These are phyloP conservation scores for Eristalis tenax DNA, from an alignment of 2,888 invertebrate genomes.

Conservation along the genomic window DNA sequence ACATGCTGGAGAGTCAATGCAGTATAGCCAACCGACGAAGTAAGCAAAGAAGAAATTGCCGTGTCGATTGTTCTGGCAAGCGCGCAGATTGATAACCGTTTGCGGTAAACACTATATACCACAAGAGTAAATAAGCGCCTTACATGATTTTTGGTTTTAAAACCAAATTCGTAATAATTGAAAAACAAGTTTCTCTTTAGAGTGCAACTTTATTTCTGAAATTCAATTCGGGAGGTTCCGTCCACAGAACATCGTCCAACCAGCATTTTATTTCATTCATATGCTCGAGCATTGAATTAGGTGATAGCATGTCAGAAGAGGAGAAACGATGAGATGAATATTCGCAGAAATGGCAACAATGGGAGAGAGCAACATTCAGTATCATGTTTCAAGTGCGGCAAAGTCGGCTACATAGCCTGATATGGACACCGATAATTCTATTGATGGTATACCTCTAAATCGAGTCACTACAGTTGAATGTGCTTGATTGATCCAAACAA, in stretches of 20 bases:
- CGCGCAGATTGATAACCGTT: conserved; percentile 8
- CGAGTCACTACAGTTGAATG: conserved; percentile 20
- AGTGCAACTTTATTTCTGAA: too few relatives aligned
- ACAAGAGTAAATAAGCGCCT: conserved; percentile 14
- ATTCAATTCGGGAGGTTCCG: too few relatives aligned
- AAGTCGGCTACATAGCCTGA: conserved; percentile 40
- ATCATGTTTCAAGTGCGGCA: conserved; percentile 56
- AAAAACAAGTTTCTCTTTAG: too few relatives aligned
- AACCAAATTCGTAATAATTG: too few relatives aligned
- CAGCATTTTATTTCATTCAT: too few relatives aligned
- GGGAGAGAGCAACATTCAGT: conserved; percentile 15
- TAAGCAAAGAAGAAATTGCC: conserved; percentile 15
- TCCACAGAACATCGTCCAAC: too few relatives aligned
- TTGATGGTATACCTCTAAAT: conserved; percentile 21
- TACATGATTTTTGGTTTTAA: too few relatives aligned
- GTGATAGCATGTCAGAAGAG: conserved; percentile 25
- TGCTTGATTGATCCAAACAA: conserved; percentile 18
- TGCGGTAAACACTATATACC: conserved; percentile 6
- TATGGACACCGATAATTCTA: conserved; percentile 6
- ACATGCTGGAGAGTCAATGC: conserved; percentile 4
- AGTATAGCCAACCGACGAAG: neutral
- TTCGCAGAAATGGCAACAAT: neutral
- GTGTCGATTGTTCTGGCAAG: conserved; percentile 17
- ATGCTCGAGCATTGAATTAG: too few relatives aligned
- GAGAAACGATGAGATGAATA: neutral